phyloP scores from a whole-genome alignment of 1,140 invertebrate species.

The Procambarus virginalis region DNA sequence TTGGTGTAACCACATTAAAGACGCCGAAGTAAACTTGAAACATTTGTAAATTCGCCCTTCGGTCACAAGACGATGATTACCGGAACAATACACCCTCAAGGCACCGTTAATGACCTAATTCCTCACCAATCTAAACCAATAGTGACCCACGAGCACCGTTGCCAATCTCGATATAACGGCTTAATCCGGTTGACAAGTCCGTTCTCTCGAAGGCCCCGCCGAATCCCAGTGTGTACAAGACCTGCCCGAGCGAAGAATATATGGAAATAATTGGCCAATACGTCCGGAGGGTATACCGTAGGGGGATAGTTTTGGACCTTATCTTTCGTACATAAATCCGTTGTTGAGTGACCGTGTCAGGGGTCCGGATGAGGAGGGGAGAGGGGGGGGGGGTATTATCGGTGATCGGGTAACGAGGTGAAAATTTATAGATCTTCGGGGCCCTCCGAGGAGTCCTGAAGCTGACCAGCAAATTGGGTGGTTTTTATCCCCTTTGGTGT shows the following conservation, averaged over 20 bases:
- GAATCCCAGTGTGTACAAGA: background rate
- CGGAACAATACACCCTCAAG: background rate
- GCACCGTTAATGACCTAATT: background rate
- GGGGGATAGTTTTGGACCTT: background rate
- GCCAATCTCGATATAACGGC: background rate
- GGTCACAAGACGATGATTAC: background rate
- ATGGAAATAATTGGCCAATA: background rate
- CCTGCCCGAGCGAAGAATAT: background rate
- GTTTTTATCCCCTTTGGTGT: background rate
- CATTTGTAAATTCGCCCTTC: background rate
- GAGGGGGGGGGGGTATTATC: constrained; percentile 12
- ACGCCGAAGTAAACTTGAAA: background rate
- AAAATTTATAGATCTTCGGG: constrained; percentile 24
- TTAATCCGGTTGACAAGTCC: background rate
- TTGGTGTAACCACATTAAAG: background rate
- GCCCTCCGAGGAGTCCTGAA: background rate
- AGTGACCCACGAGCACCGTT: background rate
- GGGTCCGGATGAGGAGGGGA: too few species aligned
- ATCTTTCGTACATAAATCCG: constrained; percentile 8
- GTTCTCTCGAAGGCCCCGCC: background rate
- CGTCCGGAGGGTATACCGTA: background rate
- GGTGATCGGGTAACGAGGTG: constrained; percentile 16
- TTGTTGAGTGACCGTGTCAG: constrained; percentile 6
- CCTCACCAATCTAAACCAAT: constrained; percentile 28
- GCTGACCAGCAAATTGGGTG: background rate